Evolutionary conservation across 2,797 vertebrate species (phyloP), one percentile per base, ranked within the genome.

Genomic region (Brachyalestes nurse): DNA sequence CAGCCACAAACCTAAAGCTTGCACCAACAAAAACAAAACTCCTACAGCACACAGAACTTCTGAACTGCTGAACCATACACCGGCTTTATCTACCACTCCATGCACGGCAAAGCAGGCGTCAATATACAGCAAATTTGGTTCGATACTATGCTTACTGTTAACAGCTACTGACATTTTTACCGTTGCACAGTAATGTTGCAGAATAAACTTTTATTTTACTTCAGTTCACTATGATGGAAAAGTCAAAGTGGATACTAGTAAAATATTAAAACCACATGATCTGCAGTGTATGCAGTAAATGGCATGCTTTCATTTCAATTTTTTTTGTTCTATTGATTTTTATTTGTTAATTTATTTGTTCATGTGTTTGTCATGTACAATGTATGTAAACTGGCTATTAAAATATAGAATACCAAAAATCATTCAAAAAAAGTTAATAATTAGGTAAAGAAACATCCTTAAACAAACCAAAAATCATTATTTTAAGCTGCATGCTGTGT

Each of bases 1-100:
- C 74, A 70, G 58, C 40, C 34, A 34, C 49, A 47, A 64, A 77
- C 71, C 75, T 47, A 80, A 58, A 69, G 72, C 6, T 40, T 66
- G 71, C 13, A 34, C 49, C 16, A 28, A 6, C 1, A 60, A 23
- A 38, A 38, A 34, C 10, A 38, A 5, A 34, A 38, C 34, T 34
- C 45, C 45, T 8, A 12, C 66, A 64, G 53, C 1, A 23, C 25
- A 69, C 25, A 51, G 55, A 28, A 49, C 42, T 53, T 74, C 42
- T 6, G 40, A 40, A 42, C 34, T 14, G n/a, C 57, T 60, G 2
- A 5, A 69, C 6, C 42, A 45, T 76, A 69, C n/a, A 13, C 5
- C 19, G 60, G 16, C 45, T 40, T 69, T 40, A 51, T 53, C 53
- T 7, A 7, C 25, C 28, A 9, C 67, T 73, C 47, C 49, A 60